phyloP scores from a whole-genome alignment of 2,113 vertebrate species.

The Colossoma macropomum region DNA sequence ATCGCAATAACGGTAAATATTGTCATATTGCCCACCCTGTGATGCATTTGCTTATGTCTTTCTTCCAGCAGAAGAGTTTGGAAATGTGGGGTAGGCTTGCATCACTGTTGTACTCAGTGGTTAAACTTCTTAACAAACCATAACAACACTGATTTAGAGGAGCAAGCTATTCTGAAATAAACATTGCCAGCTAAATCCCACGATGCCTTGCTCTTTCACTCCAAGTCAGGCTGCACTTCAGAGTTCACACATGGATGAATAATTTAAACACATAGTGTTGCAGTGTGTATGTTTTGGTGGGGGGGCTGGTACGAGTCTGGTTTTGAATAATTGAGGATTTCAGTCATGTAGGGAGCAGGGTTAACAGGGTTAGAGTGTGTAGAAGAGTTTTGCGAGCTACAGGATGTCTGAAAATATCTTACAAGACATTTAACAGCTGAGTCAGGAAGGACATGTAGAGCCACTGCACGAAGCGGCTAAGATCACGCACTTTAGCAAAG shows the following conservation, averaged over 20 bases:
- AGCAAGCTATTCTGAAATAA: too few relatives aligned
- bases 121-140: too few relatives aligned
- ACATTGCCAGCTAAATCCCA: not conserved
- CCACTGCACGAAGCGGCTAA: not conserved
- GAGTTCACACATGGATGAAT: constrained; percentile 30
- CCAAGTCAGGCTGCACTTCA: not conserved
- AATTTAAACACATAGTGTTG: constrained; percentile 31
- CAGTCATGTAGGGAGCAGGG: not conserved
- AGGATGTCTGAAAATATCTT: not conserved
- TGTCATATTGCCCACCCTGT: too few relatives aligned
- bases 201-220: not conserved
- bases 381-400: not conserved
- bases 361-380: constrained; percentile 4
- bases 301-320: not conserved
- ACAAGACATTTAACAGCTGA: not conserved
- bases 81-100: too few relatives aligned
- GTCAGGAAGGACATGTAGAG: not conserved
- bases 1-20: too few relatives aligned
- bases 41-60: too few relatives aligned
- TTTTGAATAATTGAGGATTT: constrained; percentile 42
- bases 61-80: too few relatives aligned
- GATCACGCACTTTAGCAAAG: not conserved
- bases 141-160: too few relatives aligned
- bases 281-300: not conserved
- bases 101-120: too few relatives aligned